Evolutionary conservation across 2,113 vertebrate species (phyloP), one percentile per base, ranked within the genome.

Genomic region (Entosphenus tridentatus): DNA sequence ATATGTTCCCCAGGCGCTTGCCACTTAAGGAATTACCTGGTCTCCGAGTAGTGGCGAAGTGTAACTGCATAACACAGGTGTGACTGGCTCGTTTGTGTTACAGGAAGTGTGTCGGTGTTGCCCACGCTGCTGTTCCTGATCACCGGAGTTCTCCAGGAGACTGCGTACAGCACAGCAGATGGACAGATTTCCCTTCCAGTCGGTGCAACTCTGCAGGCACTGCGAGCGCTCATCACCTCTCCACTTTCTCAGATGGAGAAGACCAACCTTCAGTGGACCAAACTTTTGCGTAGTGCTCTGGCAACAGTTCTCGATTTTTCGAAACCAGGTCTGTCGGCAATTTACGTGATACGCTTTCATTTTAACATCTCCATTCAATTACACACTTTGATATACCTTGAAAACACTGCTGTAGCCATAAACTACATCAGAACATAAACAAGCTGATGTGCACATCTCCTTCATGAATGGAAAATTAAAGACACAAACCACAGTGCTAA

Each of bases 41-140:
- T 39, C 39, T 39, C 39, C 39, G 39, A 39, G 39, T 39, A 39
- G 39, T 39, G 6, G 39, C 39, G 39, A 39, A 39, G 39, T 39
- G 39, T 39, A 39, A 39, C 39, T 39, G 39, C 39, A 39, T 39
- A 39, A 7, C 39, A 39, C 39, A 39, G 39, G 39, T 5, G 39
- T 39, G 39, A 39, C 39, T 39, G 39, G 39, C 39, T 39, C 39
- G 39, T 39, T 39, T 39, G 39, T 39, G 39, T 39, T 39, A 68
- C 74, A 97, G 93, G 92, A 18, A 89, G 87, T 76, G 89, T 96
- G 89, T 95, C 88, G 65, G 76, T 98, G 71, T 77, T 98, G 56
- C 93, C 93, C 39, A 96, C 93, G 5, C 84, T 91, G 72, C 80
- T 98, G n/a, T 98, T 88, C 78, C 80, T 98, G 71, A 83, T 95